A percentile compares a stretch with the other conserved stretches of the same genome.
Evolutionary conservation across 2,113 vertebrate genomes (phyloP).

Genomic region (Otus sunia): DNA sequence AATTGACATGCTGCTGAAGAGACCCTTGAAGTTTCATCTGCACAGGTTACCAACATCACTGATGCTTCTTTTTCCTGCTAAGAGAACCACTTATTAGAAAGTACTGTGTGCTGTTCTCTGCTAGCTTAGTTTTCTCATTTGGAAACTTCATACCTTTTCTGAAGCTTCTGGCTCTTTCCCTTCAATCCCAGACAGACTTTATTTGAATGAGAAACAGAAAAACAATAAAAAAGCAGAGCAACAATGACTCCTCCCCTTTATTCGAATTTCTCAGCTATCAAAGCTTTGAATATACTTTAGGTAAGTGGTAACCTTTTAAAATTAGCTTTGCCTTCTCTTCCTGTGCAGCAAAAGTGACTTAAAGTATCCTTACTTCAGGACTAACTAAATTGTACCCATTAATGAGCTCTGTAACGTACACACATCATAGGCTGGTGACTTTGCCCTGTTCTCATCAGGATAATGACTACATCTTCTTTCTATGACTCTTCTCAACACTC

Average conservation of each 20-base stretch:
- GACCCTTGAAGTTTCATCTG: constrained; percentile 32
- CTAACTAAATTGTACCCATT: constrained; percentile 62
- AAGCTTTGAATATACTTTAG: constrained; percentile 37
- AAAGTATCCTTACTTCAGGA: constrained; percentile 49
- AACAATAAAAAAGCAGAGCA: not conserved
- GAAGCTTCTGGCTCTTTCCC: constrained; percentile 21
- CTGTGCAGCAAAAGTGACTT: constrained; percentile 36
- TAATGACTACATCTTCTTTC: constrained; percentile 46
- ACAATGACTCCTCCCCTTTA: not conserved
- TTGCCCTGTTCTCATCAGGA: constrained; percentile 46
- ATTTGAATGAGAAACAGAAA: constrained; percentile 31
- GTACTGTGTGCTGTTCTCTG: not conserved
- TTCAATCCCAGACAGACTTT: not conserved
- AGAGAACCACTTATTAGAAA: constrained; percentile 11
- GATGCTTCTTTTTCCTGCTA: not conserved
- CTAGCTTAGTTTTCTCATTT: not conserved
- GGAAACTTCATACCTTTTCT: not conserved
- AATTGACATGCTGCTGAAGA: constrained; percentile 39
- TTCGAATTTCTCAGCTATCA: not conserved
- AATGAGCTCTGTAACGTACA: constrained; percentile 39
- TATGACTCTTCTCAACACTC: constrained; percentile 19
- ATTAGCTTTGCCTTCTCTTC: constrained; percentile 47
- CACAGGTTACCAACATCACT: constrained; percentile 9
- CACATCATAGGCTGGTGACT: not conserved
- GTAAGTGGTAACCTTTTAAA: constrained; percentile 53